A percentile compares a stretch with the other conserved stretches of the same genome.
Evolutionary conservation across 1,140 invertebrate genomes (phyloP).

Genomic region (Drepana arcuata): DNA sequence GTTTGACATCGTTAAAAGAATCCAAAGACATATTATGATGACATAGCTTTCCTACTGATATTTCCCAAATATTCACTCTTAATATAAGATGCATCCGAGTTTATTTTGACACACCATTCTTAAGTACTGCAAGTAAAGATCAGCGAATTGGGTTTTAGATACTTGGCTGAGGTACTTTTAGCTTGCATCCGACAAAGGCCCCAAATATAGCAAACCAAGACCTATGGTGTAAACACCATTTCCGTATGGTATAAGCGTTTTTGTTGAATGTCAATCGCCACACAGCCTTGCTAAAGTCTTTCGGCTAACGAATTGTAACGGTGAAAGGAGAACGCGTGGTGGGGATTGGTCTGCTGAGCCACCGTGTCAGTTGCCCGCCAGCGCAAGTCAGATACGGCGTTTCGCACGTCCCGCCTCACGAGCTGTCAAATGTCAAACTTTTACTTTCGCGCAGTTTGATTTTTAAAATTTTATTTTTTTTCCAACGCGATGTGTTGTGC

Average conservation of each 20-base stretch:
- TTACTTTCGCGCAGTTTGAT: constrained; percentile 43
- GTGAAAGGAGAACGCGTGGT: constrained; percentile 52
- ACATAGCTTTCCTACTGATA: too few relatives aligned
- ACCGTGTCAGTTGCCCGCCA: constrained; percentile 22
- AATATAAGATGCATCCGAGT: too few relatives aligned
- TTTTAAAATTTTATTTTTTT: constrained; percentile 18
- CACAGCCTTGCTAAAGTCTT: constrained; percentile 62
- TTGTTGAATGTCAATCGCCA: constrained; percentile 65
- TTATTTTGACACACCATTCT: too few relatives aligned
- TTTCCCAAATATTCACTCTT: too few relatives aligned
- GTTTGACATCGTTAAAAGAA: too few relatives aligned
- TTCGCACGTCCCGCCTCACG: constrained; percentile 12
- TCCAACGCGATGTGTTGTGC: constrained; percentile 25
- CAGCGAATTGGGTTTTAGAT: too few relatives aligned
- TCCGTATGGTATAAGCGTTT: constrained; percentile 44
- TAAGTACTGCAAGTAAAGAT: too few relatives aligned
- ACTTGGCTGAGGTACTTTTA: too few relatives aligned
- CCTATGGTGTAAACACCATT: too few relatives aligned
- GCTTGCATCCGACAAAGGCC: too few relatives aligned
- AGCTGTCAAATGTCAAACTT: constrained; percentile 42
- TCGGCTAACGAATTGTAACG: constrained; percentile 61
- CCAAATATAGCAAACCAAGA: too few relatives aligned
- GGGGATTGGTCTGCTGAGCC: constrained; percentile 43
- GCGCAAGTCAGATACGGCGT: constrained; percentile 25
- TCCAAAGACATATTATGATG: too few relatives aligned